Conservation (phyloP, 2,113 vertebrate species). For the Rhinoderma darwinii region DNA sequence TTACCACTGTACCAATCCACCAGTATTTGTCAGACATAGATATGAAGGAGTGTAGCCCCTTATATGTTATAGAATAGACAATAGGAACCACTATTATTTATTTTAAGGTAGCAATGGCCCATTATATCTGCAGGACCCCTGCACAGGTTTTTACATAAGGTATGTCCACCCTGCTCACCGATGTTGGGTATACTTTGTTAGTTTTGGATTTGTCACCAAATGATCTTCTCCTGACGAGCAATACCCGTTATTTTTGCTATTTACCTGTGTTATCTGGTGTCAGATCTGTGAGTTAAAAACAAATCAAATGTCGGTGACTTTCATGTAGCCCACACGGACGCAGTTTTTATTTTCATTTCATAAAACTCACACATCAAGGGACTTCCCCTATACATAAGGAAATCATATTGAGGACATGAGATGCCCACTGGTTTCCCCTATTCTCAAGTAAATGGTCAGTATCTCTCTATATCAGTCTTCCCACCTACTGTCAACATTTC, state of each 20-base stretch:
- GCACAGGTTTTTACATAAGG: no score
- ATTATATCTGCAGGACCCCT: no score
- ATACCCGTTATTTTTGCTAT: not conserved
- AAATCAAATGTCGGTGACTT: not conserved
- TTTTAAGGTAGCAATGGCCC: no score
- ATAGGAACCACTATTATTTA: no score
- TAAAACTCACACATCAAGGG: not conserved
- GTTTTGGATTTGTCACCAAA: no score
- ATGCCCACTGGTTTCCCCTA: not conserved
- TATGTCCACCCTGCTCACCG: not conserved
- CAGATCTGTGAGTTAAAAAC: not conserved
- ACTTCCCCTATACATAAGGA: not conserved
- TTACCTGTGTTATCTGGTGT: not conserved
- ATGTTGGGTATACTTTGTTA: not conserved
- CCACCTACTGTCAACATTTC: not conserved
- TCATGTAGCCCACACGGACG: not conserved
- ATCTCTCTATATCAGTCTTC: not conserved
- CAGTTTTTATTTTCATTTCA: not conserved
- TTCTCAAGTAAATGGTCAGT: not conserved
- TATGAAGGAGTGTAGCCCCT: no score
- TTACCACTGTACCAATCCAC: no score
- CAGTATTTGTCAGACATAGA: no score
- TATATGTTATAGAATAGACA: no score
- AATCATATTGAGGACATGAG: conserved; percentile 6
- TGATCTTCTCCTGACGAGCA: not conserved